Conservation (phyloP, 2,113 vertebrate species). For the Puntigrus tetrazona region DNA sequence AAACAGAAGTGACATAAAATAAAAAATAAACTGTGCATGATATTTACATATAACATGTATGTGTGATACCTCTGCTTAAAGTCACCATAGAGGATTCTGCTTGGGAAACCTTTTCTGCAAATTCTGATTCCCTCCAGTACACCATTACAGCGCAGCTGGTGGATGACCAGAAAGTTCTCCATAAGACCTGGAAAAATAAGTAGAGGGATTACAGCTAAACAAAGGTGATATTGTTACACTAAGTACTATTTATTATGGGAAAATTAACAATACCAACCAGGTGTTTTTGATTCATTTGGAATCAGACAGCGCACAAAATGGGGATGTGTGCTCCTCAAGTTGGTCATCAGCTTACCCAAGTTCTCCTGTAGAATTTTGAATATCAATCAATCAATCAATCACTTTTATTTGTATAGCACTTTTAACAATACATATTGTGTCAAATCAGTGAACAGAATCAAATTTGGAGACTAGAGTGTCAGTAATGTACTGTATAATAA, state of each 20-base stretch:
- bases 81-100: conserved; percentile 88
- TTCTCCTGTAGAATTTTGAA: conserved; percentile 83
- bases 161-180: conserved; percentile 90
- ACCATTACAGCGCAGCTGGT: conserved; percentile 89
- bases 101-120: conserved; percentile 93
- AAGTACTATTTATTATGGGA: background rate
- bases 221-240: background rate
- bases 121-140: conserved; percentile 91
- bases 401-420: too few relatives aligned
- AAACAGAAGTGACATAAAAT: background rate
- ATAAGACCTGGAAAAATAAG: conserved; percentile 76
- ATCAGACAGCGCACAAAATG: conserved; percentile 95
- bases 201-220: background rate
- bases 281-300: conserved; percentile 94
- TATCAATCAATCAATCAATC: too few relatives aligned
- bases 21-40: background rate
- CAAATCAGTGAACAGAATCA: too few relatives aligned
- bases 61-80: conserved; percentile 85
- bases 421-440: too few relatives aligned
- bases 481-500: too few relatives aligned
- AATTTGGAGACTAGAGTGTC: too few relatives aligned
- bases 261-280: conserved; percentile 70
- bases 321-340: conserved; percentile 88
- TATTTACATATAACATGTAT: background rate
- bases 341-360: conserved; percentile 91